Percentiles rank a stretch among this genome's conserved stretches.
Evolutionary conservation across 2,797 vertebrate species (phyloP).

Genomic region (Macropus fuliginosus): DNA sequence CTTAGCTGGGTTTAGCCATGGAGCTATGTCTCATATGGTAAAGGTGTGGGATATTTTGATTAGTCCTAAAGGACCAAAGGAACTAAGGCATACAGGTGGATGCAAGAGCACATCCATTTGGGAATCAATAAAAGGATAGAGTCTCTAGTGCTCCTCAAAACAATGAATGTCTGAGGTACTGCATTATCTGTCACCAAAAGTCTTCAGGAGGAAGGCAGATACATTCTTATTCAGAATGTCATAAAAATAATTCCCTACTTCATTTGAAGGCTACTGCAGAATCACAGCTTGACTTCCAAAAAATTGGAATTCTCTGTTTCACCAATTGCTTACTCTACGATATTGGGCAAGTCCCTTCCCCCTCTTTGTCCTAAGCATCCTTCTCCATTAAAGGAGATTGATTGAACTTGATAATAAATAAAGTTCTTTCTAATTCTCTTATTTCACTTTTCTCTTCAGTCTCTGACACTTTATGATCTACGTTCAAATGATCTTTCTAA

Average conservation of each 20-base stretch:
- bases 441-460: background rate
- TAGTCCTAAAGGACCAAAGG: background rate
- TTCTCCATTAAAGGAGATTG: background rate
- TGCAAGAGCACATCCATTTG: background rate
- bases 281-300: background rate
- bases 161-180: background rate
- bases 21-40: background rate
- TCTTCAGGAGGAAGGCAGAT: background rate
- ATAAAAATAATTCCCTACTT: background rate
- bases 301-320: background rate
- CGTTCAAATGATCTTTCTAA: background rate
- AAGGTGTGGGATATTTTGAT: background rate
- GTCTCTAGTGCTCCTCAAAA: background rate
- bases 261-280: background rate
- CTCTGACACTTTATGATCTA: background rate
- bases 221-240: background rate
- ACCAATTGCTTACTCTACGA: background rate
- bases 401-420: background rate
- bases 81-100: background rate
- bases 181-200: background rate
- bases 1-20: background rate
- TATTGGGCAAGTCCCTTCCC: background rate
- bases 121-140: background rate
- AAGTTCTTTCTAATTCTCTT: background rate
- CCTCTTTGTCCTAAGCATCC: background rate